Base-by-base conservation (phyloP, 2,888 invertebrate species). In the Gymnoscelis rufifasciata region DNA sequence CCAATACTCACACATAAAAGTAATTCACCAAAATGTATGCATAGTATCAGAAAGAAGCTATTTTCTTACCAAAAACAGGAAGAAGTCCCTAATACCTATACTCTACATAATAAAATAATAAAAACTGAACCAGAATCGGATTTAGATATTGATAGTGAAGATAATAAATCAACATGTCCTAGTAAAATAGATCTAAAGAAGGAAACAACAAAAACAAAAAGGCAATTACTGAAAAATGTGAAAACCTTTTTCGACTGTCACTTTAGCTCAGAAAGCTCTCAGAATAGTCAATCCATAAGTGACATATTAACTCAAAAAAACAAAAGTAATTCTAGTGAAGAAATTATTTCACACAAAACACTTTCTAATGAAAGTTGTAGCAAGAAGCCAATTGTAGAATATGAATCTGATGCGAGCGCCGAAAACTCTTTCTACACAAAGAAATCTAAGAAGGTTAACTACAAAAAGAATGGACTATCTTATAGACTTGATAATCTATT, bases 391-490 rank as follows among this genome's bases (percentile, higher is more conserved):
- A 38, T 27, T 0, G n/a, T 23, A 11, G 19, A 38, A 45, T 24
- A 14, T 10, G 29, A 15, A 15, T 39, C 39, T 1, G 35, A 29
- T n/a, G 14, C 38, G 3, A 54, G 47, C 23, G 12, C 12, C 45
- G 43, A 37, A 54, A 57, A 37, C 52, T 53, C 0, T 39, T 29
- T 38, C 4, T 43, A 58, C 10, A 56, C 41, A n/a, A 48, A 31
- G n/a, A 54, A 62, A 38, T 71, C 53, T 43, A 84, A 78, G 55
- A 82, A 78, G 42, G 47, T 70, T 0, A 77, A 68, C 39, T 88
- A 80, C 52, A 90, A 86, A 65, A 89, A 87, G 56, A 82, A 81
- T 54, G 89, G 89, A 1, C 50, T 89, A 24, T 87, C 89, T 15
- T 66, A 70, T 50, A 71, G 88, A 27, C 59, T 90, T 12, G 75